Percentiles rank a stretch among this genome's conserved stretches.
Evolutionary conservation across 2,888 invertebrate species (phyloP).

Genomic region (Plebejus melissa): DNA sequence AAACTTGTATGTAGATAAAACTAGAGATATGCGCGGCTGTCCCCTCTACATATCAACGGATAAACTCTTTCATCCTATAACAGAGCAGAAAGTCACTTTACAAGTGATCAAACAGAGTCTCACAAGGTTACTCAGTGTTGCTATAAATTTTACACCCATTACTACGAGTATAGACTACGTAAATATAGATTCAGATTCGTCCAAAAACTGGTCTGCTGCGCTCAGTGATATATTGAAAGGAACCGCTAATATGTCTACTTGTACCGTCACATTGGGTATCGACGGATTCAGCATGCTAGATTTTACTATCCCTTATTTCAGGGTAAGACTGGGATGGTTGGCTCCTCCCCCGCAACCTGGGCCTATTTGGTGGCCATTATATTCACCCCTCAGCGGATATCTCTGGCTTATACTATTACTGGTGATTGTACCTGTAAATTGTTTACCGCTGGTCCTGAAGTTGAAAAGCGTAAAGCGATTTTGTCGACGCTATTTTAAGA

Average conservation of each 20-base stretch:
- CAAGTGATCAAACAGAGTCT: slow-evolving; percentile 55
- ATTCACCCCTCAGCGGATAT: slow-evolving; percentile 59
- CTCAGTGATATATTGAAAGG: slow-evolving; percentile 57
- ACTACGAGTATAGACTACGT: slow-evolving; percentile 53
- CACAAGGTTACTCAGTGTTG: slow-evolving; percentile 48
- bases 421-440: slow-evolving; percentile 49
- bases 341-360: slow-evolving; percentile 54
- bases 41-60: slow-evolving; percentile 62
- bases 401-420: slow-evolving; percentile 55
- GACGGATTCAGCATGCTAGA: slow-evolving; percentile 53
- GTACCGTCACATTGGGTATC: slow-evolving; percentile 54
- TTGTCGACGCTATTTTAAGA: slow-evolving; percentile 49
- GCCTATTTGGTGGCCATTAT: slow-evolving; percentile 54
- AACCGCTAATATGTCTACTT: slow-evolving; percentile 56
- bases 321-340: slow-evolving; percentile 57
- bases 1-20: slow-evolving; percentile 53
- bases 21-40: slow-evolving; percentile 57
- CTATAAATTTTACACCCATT: slow-evolving; percentile 60
- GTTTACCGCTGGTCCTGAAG: slow-evolving; percentile 50
- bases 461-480: slow-evolving; percentile 47
- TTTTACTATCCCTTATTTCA: slow-evolving; percentile 57
- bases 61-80: slow-evolving; percentile 50
- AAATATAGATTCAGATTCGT: slow-evolving; percentile 55
- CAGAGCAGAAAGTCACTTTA: slow-evolving; percentile 52
- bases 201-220: slow-evolving; percentile 59